Conservation (phyloP, 2,888 invertebrate species). For the Tinea trinotella region DNA sequence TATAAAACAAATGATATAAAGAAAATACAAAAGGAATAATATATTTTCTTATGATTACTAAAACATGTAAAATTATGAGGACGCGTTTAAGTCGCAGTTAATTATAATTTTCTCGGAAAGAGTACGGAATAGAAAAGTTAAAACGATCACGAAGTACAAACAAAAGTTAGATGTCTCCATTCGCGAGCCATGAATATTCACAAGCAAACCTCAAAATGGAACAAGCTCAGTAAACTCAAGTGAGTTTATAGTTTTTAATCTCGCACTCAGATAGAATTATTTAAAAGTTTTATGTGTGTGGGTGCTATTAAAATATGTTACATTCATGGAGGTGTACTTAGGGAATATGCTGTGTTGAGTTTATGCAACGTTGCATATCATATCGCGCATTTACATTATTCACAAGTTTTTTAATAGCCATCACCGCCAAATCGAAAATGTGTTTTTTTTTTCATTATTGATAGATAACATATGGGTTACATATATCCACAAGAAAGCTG, state of each 20-base stretch:
- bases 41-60: neutral
- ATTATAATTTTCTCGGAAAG: neutral
- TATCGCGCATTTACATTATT: too few species aligned
- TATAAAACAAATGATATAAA: too few species aligned
- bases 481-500: too few species aligned
- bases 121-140: neutral
- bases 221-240: constrained; percentile 10
- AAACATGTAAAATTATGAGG: neutral
- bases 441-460: too few species aligned
- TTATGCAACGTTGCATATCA: too few species aligned
- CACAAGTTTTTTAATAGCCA: too few species aligned
- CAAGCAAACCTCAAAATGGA: constrained; percentile 9
- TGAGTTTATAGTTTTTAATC: constrained; percentile 10
- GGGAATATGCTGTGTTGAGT: too few species aligned
- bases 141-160: constrained; percentile 2
- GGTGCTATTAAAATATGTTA: neutral
- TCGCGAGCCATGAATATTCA: neutral
- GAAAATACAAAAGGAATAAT: too few species aligned
- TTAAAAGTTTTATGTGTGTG: neutral
- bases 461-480: too few species aligned
- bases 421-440: too few species aligned
- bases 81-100: neutral
- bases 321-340: too few species aligned
- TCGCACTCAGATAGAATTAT: constrained; percentile 1
- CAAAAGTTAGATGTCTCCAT: constrained; percentile 9